A percentile compares a stretch with the other conserved stretches of the same genome.
phyloP scores from a whole-genome alignment of 2,113 vertebrate genomes.

The Macrotus californicus region DNA sequence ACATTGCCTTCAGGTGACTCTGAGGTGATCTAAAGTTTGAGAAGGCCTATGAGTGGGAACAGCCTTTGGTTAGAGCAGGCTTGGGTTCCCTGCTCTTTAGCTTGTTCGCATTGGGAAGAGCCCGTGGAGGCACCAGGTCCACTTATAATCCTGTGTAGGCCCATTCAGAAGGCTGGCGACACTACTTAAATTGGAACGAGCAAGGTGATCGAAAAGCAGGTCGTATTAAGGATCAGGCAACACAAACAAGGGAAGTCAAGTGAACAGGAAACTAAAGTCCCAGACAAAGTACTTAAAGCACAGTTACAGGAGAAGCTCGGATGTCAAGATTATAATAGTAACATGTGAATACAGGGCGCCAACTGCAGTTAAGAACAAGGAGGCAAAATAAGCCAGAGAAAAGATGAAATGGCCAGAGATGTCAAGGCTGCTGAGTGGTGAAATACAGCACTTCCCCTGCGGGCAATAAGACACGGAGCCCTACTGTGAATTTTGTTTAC shows the following conservation, averaged over 20 bases:
- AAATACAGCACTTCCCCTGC: neutral
- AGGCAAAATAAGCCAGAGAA: neutral
- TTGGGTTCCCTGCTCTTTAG: neutral
- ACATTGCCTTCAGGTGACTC: neutral
- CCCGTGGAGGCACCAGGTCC: neutral
- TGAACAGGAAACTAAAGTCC: neutral
- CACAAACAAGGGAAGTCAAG: neutral
- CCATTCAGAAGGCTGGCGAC: neutral
- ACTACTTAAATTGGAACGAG: neutral
- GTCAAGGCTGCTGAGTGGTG: neutral
- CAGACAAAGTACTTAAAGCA: neutral
- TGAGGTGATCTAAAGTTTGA: neutral
- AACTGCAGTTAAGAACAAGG: neutral
- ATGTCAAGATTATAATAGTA: neutral
- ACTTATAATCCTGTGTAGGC: neutral
- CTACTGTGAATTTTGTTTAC: neutral
- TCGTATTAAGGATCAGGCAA: neutral
- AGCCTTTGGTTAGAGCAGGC: neutral
- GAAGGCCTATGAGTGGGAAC: neutral
- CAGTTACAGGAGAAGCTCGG: neutral
- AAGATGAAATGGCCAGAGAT: neutral
- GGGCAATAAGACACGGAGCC: neutral
- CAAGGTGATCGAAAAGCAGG: neutral
- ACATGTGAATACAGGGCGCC: neutral
- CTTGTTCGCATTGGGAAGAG: neutral